These are phyloP conservation scores for Onthophagus taurus DNA, from an alignment of 1,140 invertebrate genomes.

Conservation along the genomic window DNA sequence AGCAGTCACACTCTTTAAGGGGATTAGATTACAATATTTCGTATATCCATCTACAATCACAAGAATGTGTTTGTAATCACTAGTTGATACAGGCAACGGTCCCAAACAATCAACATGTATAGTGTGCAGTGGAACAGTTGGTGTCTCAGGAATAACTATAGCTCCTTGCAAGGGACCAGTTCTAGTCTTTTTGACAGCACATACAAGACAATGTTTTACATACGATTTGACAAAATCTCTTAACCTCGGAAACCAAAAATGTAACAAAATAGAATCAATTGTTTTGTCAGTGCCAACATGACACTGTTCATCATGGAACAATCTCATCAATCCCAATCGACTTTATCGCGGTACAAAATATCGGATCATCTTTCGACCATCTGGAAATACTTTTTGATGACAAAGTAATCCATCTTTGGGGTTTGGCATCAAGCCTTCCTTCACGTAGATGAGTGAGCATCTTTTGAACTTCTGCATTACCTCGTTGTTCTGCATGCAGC, in stretches of 20 bases:
- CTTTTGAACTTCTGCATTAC: slow-evolving; percentile 9
- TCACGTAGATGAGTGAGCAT: slow-evolving; percentile 6
- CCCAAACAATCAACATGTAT: slow-evolving; percentile 24
- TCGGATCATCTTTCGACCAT: slow-evolving; percentile 1
- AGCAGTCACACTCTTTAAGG: slow-evolving; percentile 6
- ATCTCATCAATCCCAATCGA: slow-evolving; percentile 16
- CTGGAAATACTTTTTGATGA: background rate
- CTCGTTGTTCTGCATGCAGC: slow-evolving; percentile 8
- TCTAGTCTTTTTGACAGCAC: slow-evolving; percentile 19
- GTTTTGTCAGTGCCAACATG: slow-evolving; percentile 21
- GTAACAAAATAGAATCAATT: slow-evolving; percentile 16
- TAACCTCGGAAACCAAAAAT: slow-evolving; percentile 25
- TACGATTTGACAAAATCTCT: slow-evolving; percentile 21
- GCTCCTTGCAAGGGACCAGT: slow-evolving; percentile 16
- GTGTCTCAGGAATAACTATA: slow-evolving; percentile 16
- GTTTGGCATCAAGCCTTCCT: slow-evolving; percentile 12
- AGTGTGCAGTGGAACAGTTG: slow-evolving; percentile 21
- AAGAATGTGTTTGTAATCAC: slow-evolving; percentile 4
- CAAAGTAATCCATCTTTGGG: slow-evolving; percentile 11
- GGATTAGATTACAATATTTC: background rate
- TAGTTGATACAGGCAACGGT: slow-evolving; percentile 10
- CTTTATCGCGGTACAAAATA: background rate
- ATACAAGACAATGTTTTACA: slow-evolving; percentile 27
- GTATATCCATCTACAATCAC: background rate
- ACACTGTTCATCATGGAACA: slow-evolving; percentile 27